Evolutionary conservation across 1,140 invertebrate species (phyloP).

Genomic region (Drosophila chauvacae): DNA sequence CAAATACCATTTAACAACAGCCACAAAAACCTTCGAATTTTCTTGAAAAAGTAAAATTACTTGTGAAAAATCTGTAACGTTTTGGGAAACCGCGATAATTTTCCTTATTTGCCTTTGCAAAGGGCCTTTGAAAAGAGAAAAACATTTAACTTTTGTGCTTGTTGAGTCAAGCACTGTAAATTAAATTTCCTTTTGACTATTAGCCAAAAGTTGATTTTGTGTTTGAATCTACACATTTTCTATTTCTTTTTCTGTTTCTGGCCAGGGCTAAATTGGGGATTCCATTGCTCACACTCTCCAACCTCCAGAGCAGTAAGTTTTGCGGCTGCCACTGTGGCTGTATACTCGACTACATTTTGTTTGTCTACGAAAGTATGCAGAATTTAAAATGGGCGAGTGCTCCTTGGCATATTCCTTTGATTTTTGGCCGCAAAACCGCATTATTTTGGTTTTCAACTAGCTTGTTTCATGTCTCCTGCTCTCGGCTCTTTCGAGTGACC

Average conservation of each 20-base stretch:
- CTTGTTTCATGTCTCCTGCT: slow-evolving; percentile 8
- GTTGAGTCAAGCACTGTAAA: slow-evolving; percentile 54
- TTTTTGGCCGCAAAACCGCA: slow-evolving; percentile 67
- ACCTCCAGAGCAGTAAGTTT: slow-evolving; percentile 46
- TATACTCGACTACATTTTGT: slow-evolving; percentile 67
- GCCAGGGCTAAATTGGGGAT: not conserved
- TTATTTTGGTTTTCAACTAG: slow-evolving; percentile 65
- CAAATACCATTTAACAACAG: not conserved
- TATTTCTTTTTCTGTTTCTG: slow-evolving; percentile 4
- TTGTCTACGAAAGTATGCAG: slow-evolving; percentile 43
- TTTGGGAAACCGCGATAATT: not conserved
- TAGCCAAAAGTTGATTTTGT: slow-evolving; percentile 29
- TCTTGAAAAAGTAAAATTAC: not conserved
- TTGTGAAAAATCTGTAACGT: not conserved
- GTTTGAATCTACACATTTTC: not conserved
- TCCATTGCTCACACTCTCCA: slow-evolving; percentile 16
- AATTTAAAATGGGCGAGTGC: slow-evolving; percentile 18
- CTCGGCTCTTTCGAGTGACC: slow-evolving; percentile 37
- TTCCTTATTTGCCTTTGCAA: not conserved
- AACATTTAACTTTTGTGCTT: slow-evolving; percentile 30
- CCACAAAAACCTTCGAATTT: not conserved
- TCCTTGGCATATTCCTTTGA: slow-evolving; percentile 61
- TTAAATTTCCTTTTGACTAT: slow-evolving; percentile 65
- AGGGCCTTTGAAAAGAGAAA: not conserved
- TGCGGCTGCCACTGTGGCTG: slow-evolving; percentile 54